Conservation (phyloP, 2,888 invertebrate genomes). For the Lasioglossum zephyrum region DNA sequence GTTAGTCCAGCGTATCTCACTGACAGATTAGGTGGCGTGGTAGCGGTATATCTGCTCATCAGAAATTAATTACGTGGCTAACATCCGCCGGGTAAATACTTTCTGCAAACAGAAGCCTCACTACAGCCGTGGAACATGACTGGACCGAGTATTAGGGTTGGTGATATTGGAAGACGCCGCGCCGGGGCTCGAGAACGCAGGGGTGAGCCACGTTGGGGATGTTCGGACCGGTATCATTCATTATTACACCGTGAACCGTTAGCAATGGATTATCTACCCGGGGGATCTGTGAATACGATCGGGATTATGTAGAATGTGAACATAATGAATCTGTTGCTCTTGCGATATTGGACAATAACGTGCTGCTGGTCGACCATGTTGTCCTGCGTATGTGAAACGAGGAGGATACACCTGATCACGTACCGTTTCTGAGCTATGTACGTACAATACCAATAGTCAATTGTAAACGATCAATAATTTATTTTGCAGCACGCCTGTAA, state of each 20-base stretch:
- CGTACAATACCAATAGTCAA: neutral
- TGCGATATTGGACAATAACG: neutral
- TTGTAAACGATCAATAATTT: neutral
- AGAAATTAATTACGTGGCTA: constrained; percentile 63
- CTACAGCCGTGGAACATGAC: neutral
- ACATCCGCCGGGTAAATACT: constrained; percentile 54
- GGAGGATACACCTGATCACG: neutral
- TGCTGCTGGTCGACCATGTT: neutral
- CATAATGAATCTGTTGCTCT: neutral
- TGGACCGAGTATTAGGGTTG: neutral
- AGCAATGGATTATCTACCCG: neutral
- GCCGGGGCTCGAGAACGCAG: neutral
- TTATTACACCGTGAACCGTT: constrained; percentile 6
- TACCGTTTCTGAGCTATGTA: neutral
- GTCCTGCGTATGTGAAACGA: neutral
- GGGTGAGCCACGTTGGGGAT: neutral
- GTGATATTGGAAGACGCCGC: constrained; percentile 4
- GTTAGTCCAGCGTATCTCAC: constrained; percentile 36
- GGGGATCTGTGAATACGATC: neutral
- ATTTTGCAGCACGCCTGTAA: neutral
- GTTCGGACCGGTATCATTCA: neutral
- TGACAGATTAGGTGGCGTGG: constrained; percentile 57
- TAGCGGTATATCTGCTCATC: constrained; percentile 21
- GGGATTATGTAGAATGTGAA: neutral
- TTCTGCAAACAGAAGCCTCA: constrained; percentile 36